phyloP scores from a whole-genome alignment of 2,113 vertebrate species.

The Tachycineta bicolor region DNA sequence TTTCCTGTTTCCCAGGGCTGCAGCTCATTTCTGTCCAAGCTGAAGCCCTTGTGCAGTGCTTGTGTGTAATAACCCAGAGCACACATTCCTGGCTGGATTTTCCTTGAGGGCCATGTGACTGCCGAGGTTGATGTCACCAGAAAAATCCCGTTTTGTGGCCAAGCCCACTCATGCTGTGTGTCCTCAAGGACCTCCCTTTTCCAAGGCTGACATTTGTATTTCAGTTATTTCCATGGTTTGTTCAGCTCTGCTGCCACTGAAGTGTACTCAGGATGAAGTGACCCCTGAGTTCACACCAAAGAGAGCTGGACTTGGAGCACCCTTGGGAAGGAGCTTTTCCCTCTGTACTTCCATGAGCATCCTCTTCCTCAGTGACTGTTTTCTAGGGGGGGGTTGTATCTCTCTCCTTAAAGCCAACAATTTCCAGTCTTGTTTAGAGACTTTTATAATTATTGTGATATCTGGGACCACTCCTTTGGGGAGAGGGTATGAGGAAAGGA shows the following conservation, averaged over 20 bases:
- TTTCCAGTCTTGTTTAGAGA: neutral
- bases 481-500: neutral
- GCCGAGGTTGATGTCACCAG: neutral
- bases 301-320: neutral
- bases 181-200: neutral
- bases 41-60: neutral
- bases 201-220: neutral
- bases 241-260: neutral
- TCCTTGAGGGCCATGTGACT: neutral
- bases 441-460: neutral
- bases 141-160: neutral
- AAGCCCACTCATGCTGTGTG: neutral
- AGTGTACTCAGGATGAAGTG: neutral
- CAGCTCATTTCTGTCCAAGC: neutral
- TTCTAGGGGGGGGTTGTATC: neutral
- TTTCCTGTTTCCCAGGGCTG: slow-evolving; percentile 36
- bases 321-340: neutral
- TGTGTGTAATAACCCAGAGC: neutral
- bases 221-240: neutral
- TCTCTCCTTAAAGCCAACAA: neutral
- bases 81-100: slow-evolving; percentile 21
- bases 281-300: neutral
- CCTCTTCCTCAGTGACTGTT: neutral
- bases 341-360: neutral
- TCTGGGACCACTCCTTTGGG: neutral